Conservation (phyloP, 2,888 invertebrate species). For the Rosalia funebris region DNA sequence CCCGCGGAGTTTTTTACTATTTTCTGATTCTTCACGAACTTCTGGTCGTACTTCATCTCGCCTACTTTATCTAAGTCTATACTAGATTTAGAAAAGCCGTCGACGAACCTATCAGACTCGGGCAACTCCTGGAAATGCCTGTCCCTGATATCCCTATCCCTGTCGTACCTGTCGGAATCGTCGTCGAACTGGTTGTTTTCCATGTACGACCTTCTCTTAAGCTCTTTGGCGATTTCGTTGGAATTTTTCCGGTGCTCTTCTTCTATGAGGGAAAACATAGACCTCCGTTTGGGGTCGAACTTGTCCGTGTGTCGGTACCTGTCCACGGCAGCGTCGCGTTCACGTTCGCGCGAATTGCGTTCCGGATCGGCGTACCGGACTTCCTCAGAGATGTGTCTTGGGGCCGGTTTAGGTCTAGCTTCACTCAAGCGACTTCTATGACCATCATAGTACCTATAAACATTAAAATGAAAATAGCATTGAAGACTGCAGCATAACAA, state of each 20-base stretch:
- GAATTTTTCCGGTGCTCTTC: slow-evolving; percentile 64
- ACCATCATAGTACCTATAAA: slow-evolving; percentile 48
- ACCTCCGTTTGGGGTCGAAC: slow-evolving; percentile 61
- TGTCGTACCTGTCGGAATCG: slow-evolving; percentile 45
- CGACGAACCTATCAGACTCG: slow-evolving; percentile 53
- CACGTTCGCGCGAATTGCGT: slow-evolving; percentile 43
- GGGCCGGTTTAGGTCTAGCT: slow-evolving; percentile 55
- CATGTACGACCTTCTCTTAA: slow-evolving; percentile 64
- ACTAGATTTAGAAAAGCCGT: slow-evolving; percentile 61
- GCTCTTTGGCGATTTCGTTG: slow-evolving; percentile 64
- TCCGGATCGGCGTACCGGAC: slow-evolving; percentile 51
- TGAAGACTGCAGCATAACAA: no score
- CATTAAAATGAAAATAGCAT: slow-evolving; percentile 11
- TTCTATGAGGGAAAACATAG: slow-evolving; percentile 63
- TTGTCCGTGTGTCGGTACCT: slow-evolving; percentile 54
- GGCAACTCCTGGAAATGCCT: slow-evolving; percentile 63
- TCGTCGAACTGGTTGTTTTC: slow-evolving; percentile 54
- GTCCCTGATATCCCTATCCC: slow-evolving; percentile 59
- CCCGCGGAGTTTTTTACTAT: slow-evolving; percentile 52
- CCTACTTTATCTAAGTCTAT: slow-evolving; percentile 56
- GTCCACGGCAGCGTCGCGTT: slow-evolving; percentile 42
- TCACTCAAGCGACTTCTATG: slow-evolving; percentile 44
- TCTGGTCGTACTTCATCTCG: slow-evolving; percentile 52
- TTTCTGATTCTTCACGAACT: slow-evolving; percentile 57
- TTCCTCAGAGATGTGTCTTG: slow-evolving; percentile 53